phyloP scores from a whole-genome alignment of 2,888 invertebrate genomes.

The Macrosoma leucophasiata region DNA sequence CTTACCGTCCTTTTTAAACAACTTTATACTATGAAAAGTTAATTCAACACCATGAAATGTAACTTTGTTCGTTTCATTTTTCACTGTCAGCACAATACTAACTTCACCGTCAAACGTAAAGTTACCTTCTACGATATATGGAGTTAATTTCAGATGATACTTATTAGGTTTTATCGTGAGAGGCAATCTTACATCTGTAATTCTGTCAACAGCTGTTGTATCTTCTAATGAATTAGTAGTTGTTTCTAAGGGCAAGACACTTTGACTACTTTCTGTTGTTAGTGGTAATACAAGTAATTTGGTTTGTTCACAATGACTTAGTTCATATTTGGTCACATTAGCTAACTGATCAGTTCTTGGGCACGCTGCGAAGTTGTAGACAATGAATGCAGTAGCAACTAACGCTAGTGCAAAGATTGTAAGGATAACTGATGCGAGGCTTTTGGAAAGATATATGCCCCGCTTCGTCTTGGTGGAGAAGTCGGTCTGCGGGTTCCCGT shows the following conservation, averaged over 20 bases:
- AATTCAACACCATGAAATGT: conserved; percentile 85
- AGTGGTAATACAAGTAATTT: conserved; percentile 60
- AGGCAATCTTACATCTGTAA: conserved; percentile 81
- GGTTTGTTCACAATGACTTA: conserved; percentile 57
- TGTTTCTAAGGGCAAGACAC: conserved; percentile 48
- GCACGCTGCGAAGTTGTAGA: conserved; percentile 85
- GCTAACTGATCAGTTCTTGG: conserved; percentile 65
- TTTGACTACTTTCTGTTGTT: conserved; percentile 54
- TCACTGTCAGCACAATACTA: conserved; percentile 77
- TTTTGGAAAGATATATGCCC: conserved; percentile 79
- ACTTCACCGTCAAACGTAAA: conserved; percentile 87
- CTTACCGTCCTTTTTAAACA: conserved; percentile 59
- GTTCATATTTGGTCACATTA: conserved; percentile 63
- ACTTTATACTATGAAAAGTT: conserved; percentile 74
- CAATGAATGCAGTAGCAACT: conserved; percentile 82
- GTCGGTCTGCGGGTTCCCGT: conserved; percentile 75
- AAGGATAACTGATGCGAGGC: conserved; percentile 77
- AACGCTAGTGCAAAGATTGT: conserved; percentile 79
- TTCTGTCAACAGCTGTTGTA: conserved; percentile 31
- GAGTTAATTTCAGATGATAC: conserved; percentile 82
- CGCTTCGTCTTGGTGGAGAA: conserved; percentile 78
- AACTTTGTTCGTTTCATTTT: conserved; percentile 78
- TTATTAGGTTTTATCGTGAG: conserved; percentile 79
- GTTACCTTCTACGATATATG: conserved; percentile 83
- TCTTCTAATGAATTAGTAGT: conserved; percentile 34